Conservation (phyloP, 2,888 invertebrate species). For the Galerucella nymphaeae region DNA sequence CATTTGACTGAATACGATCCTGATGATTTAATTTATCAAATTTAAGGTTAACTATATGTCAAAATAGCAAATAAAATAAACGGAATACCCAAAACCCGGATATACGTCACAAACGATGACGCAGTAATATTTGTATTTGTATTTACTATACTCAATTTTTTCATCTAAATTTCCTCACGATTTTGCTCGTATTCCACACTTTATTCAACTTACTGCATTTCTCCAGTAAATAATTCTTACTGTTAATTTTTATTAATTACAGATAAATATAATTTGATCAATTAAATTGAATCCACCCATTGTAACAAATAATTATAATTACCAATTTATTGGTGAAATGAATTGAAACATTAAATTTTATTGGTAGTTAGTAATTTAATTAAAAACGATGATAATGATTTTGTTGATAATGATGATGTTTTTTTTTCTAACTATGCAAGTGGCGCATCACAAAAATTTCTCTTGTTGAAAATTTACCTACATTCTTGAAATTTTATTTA, state of each 20-base stretch:
- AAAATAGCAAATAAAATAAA: no score
- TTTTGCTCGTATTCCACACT: no score
- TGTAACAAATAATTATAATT: slow-evolving; percentile 8
- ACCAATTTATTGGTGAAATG: slow-evolving; percentile 8
- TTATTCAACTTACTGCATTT: not conserved
- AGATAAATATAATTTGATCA: not conserved
- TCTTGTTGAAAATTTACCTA: slow-evolving; percentile 1
- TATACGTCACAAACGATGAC: no score
- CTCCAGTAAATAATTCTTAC: not conserved
- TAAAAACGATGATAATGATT: slow-evolving; percentile 7
- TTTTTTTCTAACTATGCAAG: slow-evolving; percentile 13
- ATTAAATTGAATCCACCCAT: slow-evolving; percentile 7
- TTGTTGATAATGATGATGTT: slow-evolving; percentile 9
- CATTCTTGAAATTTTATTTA: no score
- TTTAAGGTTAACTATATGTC: no score
- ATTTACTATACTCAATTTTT: no score
- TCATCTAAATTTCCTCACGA: no score
- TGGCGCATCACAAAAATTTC: slow-evolving; percentile 15
- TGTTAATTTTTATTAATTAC: not conserved
- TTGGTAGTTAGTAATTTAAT: slow-evolving; percentile 8
- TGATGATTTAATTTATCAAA: no score
- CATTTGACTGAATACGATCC: no score
- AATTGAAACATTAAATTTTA: slow-evolving; percentile 9
- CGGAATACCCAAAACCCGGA: no score
- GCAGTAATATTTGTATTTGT: no score